These are phyloP conservation scores for Phrixothrix hirtus DNA, from an alignment of 2,888 invertebrate genomes.

Conservation along the genomic window DNA sequence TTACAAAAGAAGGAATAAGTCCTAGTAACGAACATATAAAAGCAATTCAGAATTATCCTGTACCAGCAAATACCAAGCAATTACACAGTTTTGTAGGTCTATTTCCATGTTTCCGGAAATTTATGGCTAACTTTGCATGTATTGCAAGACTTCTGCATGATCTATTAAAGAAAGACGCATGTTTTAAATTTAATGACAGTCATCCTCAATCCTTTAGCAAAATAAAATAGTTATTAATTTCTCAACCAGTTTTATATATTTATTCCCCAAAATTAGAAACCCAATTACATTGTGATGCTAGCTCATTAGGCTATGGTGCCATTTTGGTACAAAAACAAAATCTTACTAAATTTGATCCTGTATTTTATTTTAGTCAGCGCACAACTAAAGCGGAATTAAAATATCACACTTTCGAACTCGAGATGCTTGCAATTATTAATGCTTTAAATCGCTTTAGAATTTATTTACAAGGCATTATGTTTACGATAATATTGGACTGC, in stretches of 20 bases:
- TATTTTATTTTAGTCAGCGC: constrained; percentile 2
- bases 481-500: constrained; percentile 42
- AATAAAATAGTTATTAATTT: background rate
- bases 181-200: background rate
- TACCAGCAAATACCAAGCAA: background rate
- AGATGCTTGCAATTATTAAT: constrained; percentile 39
- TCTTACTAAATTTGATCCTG: constrained; percentile 19
- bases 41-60: background rate
- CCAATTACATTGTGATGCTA: constrained; percentile 45
- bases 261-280: constrained; percentile 37
- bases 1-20: background rate
- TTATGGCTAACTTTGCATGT: background rate
- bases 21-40: background rate
- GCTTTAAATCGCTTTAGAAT: constrained; percentile 39
- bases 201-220: background rate
- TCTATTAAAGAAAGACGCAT: background rate
- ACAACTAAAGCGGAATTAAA: constrained; percentile 33
- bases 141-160: constrained; percentile 1
- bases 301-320: constrained; percentile 41
- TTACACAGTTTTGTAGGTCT: constrained; percentile 3
- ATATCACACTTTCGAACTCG: constrained; percentile 47
- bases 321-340: constrained; percentile 44
- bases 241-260: constrained; percentile 31
- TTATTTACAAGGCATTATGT: constrained; percentile 41
- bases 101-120: background rate